Conservation (phyloP, 2,797 vertebrate genomes). For the Sebastes dallii region DNA sequence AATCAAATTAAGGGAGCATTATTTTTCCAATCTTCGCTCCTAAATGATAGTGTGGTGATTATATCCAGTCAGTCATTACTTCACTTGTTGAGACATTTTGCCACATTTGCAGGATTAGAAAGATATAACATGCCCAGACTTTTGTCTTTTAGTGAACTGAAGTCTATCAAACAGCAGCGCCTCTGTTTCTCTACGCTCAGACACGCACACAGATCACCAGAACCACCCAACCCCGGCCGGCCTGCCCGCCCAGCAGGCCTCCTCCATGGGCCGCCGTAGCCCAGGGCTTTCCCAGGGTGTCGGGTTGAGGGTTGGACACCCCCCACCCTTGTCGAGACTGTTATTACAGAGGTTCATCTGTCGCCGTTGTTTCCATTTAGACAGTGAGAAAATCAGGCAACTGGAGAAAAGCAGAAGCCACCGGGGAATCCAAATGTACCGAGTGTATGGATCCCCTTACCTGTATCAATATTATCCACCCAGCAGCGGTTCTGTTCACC, state of each 20-base stretch:
- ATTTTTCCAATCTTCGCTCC: neutral
- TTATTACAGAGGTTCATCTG: slow-evolving; percentile 74
- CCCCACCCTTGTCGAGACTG: slow-evolving; percentile 54
- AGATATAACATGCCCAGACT: neutral
- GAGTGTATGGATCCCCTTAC: slow-evolving; percentile 62
- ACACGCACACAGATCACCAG: neutral
- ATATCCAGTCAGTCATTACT: neutral
- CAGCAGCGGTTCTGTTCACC: slow-evolving; percentile 35
- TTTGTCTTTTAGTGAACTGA: neutral
- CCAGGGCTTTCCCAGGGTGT: slow-evolving; percentile 77
- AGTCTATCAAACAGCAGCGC: neutral
- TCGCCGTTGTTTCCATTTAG: slow-evolving; percentile 64
- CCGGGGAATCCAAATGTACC: slow-evolving; percentile 48
- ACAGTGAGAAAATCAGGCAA: slow-evolving; percentile 64
- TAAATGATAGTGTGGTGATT: neutral
- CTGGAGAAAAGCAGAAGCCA: slow-evolving; percentile 48
- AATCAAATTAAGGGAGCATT: neutral
- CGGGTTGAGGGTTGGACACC: slow-evolving; percentile 60
- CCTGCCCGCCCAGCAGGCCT: slow-evolving; percentile 60
- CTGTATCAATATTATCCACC: slow-evolving; percentile 74
- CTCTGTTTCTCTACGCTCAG: neutral
- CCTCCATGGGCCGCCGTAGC: slow-evolving; percentile 50
- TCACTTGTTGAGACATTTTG: neutral
- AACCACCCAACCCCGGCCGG: neutral
- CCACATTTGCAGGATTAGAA: neutral